Evolutionary conservation across 1,140 invertebrate species (phyloP).

Genomic region (Apis florea): DNA sequence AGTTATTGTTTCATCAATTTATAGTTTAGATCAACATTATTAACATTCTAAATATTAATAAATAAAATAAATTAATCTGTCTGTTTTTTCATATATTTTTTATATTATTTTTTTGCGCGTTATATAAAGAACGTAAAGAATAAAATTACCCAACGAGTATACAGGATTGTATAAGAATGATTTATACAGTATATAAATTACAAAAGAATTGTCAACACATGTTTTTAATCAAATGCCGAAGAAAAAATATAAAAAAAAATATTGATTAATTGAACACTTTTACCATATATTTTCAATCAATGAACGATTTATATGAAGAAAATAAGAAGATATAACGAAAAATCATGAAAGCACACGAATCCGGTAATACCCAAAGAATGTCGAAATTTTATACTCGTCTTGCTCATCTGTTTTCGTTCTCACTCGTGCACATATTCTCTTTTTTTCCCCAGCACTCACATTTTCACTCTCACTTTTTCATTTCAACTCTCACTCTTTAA

Average conservation of each 20-base stretch:
- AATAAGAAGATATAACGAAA: not conserved
- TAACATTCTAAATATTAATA: not conserved
- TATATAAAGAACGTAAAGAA: slow-evolving; percentile 3
- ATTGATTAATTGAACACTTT: not conserved
- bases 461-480: slow-evolving; percentile 45
- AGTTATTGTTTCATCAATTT: not conserved
- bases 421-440: not conserved
- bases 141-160: not conserved
- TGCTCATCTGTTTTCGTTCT: not conserved
- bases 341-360: not conserved
- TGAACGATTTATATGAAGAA: not conserved
- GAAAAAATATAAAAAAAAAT: not conserved
- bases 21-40: too few species aligned
- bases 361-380: not conserved
- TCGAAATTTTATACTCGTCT: not conserved
- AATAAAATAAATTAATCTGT: not conserved
- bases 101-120: not conserved
- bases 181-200: not conserved
- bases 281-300: not conserved
- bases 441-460: slow-evolving; percentile 1
- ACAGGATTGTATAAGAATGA: not conserved
- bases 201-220: not conserved
- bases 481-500: not conserved
- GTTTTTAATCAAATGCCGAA: not conserved
- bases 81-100: not conserved